Evolutionary conservation across 1,140 invertebrate species (phyloP), one percentile per base, ranked within the genome.

Genomic region (Coptotermes formosanus): DNA sequence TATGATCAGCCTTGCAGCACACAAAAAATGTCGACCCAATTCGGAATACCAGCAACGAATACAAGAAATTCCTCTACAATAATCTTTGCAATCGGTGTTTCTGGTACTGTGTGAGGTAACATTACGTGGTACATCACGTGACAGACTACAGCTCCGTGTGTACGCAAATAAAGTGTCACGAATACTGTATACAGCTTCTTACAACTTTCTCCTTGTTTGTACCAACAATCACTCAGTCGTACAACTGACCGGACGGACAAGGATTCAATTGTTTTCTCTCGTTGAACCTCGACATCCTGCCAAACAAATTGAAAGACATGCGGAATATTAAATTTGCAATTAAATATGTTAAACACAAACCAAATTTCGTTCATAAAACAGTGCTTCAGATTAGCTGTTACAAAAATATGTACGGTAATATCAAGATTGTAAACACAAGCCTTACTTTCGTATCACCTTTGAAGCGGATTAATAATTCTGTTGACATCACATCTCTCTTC

Each of bases 131-230:
- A 69, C 64, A 75, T 75, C 64, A 75, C 64, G 64, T 75, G 64
- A 30, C 64, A 75, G 4, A 30, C 25, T 30, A 25, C 64, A 75
- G 64, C n/a, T n/a, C n/a, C n/a, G 64, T 30, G 64, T 75, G 64
- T 30, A 30, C 64, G 64, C 30, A 30, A 75, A 75, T 75, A 75
- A 75, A 30, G 30, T 75, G 64, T 75, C n/a, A 75, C 30, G 64
- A 75, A 75, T 75, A n/a, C n/a, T n/a, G n/a, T n/a, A n/a, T 75
- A 75, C n/a, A 75, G 64, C 3, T n/a, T 75, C 64, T 75, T 75
- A n/a, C n/a, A 30, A 75, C 64, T 75, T 75, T 75, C 64, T 75
- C 64, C n/a, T 75, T 30, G 64, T 75, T 30, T 16, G n/a, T 75
- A 30, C 30, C 25, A 75, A 25, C 64, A 75, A 14, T 30, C 64